Percentiles rank a stretch among this genome's conserved stretches.
These are phyloP conservation scores for Dinocampus coccinellae DNA, from an alignment of 2,888 invertebrate genomes.

Conservation along the genomic window DNA sequence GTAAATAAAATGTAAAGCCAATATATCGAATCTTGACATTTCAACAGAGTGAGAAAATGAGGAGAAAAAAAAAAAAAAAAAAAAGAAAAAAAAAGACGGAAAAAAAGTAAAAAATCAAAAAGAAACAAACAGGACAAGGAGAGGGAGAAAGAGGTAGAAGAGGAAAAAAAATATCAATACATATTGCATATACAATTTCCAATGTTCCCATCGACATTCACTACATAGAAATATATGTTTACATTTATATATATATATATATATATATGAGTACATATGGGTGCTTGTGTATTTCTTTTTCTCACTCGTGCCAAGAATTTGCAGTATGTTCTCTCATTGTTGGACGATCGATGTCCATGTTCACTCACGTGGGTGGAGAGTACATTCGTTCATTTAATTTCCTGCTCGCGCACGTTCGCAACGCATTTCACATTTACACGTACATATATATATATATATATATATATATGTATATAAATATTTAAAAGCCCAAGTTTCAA, in stretches of 20 bases:
- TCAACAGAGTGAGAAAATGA: not conserved
- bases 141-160: too few species aligned
- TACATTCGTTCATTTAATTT: constrained; percentile 41
- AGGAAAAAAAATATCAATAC: not conserved
- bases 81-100: too few species aligned
- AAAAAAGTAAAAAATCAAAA: too few species aligned
- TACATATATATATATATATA: not conserved
- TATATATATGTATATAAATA: too few species aligned
- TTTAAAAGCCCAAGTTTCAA: not conserved
- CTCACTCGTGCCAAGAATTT: constrained; percentile 25
- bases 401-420: constrained; percentile 37
- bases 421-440: constrained; percentile 34
- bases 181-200: not conserved
- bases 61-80: too few species aligned
- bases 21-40: not conserved
- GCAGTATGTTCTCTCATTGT: constrained; percentile 32
- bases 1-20: not conserved
- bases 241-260: constrained; percentile 23
- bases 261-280: too few species aligned
- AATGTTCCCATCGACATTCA: not conserved
- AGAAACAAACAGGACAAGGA: too few species aligned
- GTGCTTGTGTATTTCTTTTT: too few species aligned
- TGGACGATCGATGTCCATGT: constrained; percentile 28
- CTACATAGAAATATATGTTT: not conserved
- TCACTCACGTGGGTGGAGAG: constrained; percentile 19